Evolutionary conservation across 1,140 invertebrate species (phyloP).

Genomic region (Centruroides vittatus): DNA sequence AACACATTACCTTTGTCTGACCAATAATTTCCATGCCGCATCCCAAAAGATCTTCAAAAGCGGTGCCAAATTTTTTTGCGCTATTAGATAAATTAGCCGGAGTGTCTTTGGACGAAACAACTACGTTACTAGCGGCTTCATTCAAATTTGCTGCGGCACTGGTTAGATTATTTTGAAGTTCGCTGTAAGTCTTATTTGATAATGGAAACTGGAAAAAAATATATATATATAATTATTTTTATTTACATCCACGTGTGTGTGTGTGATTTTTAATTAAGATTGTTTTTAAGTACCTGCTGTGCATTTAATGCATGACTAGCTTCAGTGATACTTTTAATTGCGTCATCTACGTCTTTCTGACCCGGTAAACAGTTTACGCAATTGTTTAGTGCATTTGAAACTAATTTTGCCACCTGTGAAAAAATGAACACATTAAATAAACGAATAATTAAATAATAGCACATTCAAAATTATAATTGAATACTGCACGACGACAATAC

Average conservation of each 20-base stretch:
- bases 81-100: slow-evolving; percentile 53
- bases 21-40: slow-evolving; percentile 69
- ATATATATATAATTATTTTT: no score
- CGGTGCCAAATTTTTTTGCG: slow-evolving; percentile 54
- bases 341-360: slow-evolving; percentile 74
- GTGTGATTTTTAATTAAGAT: no score
- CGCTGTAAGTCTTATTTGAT: slow-evolving; percentile 57
- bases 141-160: slow-evolving; percentile 66
- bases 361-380: slow-evolving; percentile 69
- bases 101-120: slow-evolving; percentile 44
- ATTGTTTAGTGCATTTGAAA: slow-evolving; percentile 35
- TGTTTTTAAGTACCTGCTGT: no score
- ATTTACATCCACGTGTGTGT: no score
- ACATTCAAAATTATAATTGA: slow-evolving; percentile 1
- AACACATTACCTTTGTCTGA: slow-evolving; percentile 40
- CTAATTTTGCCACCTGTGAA: slow-evolving; percentile 29
- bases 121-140: slow-evolving; percentile 63
- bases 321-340: slow-evolving; percentile 57
- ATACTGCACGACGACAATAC: slow-evolving; percentile 25
- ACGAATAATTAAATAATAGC: neutral
- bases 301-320: no score
- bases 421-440: neutral
- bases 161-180: slow-evolving; percentile 71
- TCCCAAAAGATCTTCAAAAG: slow-evolving; percentile 59
- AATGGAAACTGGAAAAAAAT: slow-evolving; percentile 39